phyloP scores from a whole-genome alignment of 2,797 vertebrate species.

The Vipera latastei region DNA sequence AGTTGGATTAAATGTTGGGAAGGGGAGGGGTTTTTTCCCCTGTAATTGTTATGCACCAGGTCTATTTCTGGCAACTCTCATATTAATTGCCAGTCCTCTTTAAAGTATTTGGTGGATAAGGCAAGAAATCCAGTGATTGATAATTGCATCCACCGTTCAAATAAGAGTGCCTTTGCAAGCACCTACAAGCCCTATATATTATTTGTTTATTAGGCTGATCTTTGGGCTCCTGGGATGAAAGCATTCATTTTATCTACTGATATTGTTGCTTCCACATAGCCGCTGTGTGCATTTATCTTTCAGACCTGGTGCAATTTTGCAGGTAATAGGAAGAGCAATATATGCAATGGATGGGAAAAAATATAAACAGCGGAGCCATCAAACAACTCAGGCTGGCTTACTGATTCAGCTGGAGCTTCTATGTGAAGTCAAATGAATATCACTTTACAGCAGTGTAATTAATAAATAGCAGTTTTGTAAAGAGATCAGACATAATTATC shows the following conservation, averaged over 20 bases:
- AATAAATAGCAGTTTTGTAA: background rate
- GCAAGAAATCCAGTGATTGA: conserved; percentile 64
- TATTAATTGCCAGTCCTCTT: conserved; percentile 80
- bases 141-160: conserved; percentile 60
- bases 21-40: conserved; percentile 85
- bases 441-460: background rate
- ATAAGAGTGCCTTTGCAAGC: conserved; percentile 60
- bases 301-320: background rate
- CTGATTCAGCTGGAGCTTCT: background rate
- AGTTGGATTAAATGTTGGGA: conserved; percentile 99
- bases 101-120: conserved; percentile 78
- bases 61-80: conserved; percentile 94
- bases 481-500: background rate
- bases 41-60: conserved; percentile 92
- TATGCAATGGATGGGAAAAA: background rate
- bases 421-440: background rate
- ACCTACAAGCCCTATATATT: conserved; percentile 33
- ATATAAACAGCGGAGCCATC: conserved; percentile 8
- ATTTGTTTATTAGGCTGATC: conserved; percentile 20
- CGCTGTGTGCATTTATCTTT: conserved; percentile 12
- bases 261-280: conserved; percentile 17
- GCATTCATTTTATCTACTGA: conserved; percentile 13
- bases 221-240: background rate
- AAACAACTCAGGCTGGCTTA: background rate
- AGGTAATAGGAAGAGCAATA: background rate